Conservation (phyloP, 1,140 invertebrate genomes). For the Drosophila littoralis region DNA sequence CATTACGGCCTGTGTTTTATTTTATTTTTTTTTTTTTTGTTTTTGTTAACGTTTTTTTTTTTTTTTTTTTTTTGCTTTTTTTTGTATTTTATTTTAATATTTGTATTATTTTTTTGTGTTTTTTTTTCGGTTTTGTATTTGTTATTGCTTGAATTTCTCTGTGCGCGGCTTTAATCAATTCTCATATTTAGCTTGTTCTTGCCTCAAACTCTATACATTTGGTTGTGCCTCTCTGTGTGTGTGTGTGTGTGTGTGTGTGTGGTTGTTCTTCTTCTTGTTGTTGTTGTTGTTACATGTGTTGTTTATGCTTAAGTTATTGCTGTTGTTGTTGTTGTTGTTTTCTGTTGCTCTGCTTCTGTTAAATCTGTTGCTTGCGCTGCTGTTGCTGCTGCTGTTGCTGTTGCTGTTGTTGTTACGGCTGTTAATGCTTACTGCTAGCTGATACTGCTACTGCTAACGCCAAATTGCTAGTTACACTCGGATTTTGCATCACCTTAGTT, state of each 20-base stretch:
- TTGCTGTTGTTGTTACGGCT: slow-evolving; percentile 1
- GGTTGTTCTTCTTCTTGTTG: not conserved
- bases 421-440: slow-evolving; percentile 19
- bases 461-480: slow-evolving; percentile 45
- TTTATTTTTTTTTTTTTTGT: slow-evolving; percentile 20
- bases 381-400: slow-evolving; percentile 1
- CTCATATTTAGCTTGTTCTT: not conserved
- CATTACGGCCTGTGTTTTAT: slow-evolving; percentile 27
- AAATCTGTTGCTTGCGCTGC: slow-evolving; percentile 11
- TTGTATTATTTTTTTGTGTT: slow-evolving; percentile 5
- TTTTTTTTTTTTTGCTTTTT: slow-evolving; percentile 24
- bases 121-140: slow-evolving; percentile 29
- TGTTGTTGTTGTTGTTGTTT: slow-evolving; percentile 2
- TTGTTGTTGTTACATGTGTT: not conserved
- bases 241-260: not conserved
- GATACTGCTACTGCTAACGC: slow-evolving; percentile 33
- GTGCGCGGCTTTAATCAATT: slow-evolving; percentile 1
- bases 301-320: not conserved
- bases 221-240: slow-evolving; percentile 1
- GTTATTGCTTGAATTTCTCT: slow-evolving; percentile 22
- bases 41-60: not conserved
- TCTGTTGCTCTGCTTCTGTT: not conserved
- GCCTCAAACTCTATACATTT: not conserved
- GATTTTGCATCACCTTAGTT: slow-evolving; percentile 63
- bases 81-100: slow-evolving; percentile 37